Base-by-base conservation (phyloP, 2,888 invertebrate genomes). In the Rotaria macrura region DNA sequence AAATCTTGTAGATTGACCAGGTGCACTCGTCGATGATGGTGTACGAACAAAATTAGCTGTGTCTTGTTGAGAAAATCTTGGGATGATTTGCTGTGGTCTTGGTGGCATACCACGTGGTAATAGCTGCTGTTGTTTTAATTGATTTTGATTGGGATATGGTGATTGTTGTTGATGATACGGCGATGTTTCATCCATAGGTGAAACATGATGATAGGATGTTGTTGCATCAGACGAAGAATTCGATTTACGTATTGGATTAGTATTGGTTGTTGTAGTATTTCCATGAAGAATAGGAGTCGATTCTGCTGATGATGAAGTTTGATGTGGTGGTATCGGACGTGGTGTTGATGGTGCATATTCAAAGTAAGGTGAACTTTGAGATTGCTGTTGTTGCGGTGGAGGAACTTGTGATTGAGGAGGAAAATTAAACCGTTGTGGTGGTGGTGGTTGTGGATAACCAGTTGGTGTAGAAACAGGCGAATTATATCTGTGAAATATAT, bases 101-200 rank as follows among this genome's bases (percentile, higher is more conserved):
- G 43, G 65, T 65, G 65, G 17, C 65, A 65, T 65, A 20, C 65
- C 65, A 79, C 79, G 79, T 25, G 79, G 43, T n/a, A 79, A 40
- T 79, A 43, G n/a, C n/a, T 79, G 43, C 25, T 20, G 65, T 65
- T 20, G 34, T 43, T 79, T 40, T 25, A 43, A n/a, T 79, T 74
- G 74, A 74, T 74, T 74, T 74, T 79, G 79, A 43, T 43, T 43
- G 25, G 79, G 7, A 79, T 43, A 79, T 43, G 79, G 40, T 43
- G 79, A 43, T 79, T 43, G 79, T 79, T 79, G 79, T 43, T 79
- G 79, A n/a, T 79, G 79, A 43, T 65, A 65, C 38, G 65, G 65
- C 34, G 65, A 65, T 34, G 65, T 65, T 20, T 65, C 65, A 65
- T 65, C 65, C 65, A 65, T 65, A 34, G 65, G 65, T 20, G 65